These are phyloP conservation scores for Drosophila monieri DNA, from an alignment of 2,888 invertebrate species.

Conservation along the genomic window DNA sequence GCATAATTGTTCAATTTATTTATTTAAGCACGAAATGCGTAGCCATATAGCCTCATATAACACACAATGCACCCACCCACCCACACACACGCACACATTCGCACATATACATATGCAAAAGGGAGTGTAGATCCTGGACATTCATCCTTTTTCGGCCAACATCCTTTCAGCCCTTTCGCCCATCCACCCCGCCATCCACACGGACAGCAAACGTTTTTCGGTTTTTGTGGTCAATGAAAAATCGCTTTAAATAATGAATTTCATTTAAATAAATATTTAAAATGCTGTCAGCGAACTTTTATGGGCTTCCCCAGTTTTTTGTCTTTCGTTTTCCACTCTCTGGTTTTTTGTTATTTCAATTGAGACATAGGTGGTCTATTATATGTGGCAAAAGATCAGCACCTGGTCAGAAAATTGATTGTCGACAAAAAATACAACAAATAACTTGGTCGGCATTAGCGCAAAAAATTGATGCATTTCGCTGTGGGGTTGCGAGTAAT, in stretches of 20 bases:
- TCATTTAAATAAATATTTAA: constrained; percentile 75
- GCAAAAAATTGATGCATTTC: constrained; percentile 2
- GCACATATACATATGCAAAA: background rate
- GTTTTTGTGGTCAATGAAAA: constrained; percentile 72
- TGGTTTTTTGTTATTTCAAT: background rate
- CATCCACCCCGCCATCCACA: background rate
- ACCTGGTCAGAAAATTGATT: constrained; percentile 31
- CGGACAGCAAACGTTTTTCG: constrained; percentile 62
- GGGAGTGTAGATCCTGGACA: constrained; percentile 11
- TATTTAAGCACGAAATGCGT: constrained; percentile 71
- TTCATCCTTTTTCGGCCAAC: constrained; percentile 17
- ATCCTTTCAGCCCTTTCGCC: constrained; percentile 3
- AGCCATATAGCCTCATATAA: constrained; percentile 11
- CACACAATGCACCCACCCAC: constrained; percentile 25
- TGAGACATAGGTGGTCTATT: constrained; percentile 2
- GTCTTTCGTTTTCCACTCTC: background rate
- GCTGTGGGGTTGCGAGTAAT: background rate
- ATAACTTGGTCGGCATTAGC: background rate
- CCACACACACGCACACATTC: background rate
- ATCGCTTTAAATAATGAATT: constrained; percentile 75
- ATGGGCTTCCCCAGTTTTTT: constrained; percentile 28
- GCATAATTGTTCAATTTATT: constrained; percentile 78
- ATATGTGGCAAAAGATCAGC: constrained; percentile 18
- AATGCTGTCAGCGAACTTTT: constrained; percentile 63
- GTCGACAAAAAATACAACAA: background rate